phyloP scores from a whole-genome alignment of 2,797 vertebrate species.

The Furcifer pardalis region DNA sequence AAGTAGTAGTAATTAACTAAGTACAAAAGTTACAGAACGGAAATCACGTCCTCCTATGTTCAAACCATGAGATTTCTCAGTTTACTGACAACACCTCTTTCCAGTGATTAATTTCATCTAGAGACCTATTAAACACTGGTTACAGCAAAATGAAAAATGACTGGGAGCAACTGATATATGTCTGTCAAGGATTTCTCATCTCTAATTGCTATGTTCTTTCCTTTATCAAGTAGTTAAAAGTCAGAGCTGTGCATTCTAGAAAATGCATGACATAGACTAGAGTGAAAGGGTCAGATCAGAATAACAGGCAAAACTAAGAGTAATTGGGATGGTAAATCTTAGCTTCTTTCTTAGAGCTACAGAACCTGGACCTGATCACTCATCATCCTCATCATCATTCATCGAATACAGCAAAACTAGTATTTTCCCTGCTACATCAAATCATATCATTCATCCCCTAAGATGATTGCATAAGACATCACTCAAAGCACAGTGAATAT shows the following conservation, averaged over 20 bases:
- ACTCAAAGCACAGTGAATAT: background rate
- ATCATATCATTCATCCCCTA: background rate
- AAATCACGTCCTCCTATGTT: background rate
- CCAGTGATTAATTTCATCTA: slow-evolving; percentile 16
- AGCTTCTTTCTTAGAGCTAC: background rate
- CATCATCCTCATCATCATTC: background rate
- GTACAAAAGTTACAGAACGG: background rate
- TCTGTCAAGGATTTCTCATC: slow-evolving; percentile 12
- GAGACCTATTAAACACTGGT: background rate
- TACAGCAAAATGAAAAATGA: background rate
- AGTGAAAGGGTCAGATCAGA: background rate
- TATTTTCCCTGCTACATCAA: slow-evolving; percentile 7
- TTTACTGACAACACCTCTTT: slow-evolving; percentile 25
- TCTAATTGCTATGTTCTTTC: slow-evolving; percentile 4
- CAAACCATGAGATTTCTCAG: slow-evolving; percentile 22
- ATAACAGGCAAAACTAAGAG: background rate
- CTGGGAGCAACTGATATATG: slow-evolving; percentile 2
- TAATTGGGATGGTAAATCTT: background rate
- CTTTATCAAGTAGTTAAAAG: slow-evolving; percentile 28
- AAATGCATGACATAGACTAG: background rate
- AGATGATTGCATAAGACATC: background rate
- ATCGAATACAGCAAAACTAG: slow-evolving; percentile 7
- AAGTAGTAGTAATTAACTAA: background rate
- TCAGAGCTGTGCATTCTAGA: background rate
- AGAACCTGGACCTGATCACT: slow-evolving; percentile 15